Conservation (phyloP, 2,888 invertebrate genomes). For the Agrilus cyanescens region DNA sequence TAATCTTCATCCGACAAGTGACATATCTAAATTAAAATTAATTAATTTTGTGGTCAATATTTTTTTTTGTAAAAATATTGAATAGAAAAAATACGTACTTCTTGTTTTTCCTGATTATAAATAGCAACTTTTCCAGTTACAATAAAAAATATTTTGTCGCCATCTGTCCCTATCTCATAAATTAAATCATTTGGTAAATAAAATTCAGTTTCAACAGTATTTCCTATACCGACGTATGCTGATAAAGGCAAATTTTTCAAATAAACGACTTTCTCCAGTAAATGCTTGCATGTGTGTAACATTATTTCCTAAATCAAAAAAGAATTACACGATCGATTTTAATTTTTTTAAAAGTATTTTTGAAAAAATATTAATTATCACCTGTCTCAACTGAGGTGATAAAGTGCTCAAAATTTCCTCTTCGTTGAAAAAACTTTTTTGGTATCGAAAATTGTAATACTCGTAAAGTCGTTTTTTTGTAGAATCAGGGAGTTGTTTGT, state of each 20-base stretch:
- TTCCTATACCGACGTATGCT: conserved; percentile 41
- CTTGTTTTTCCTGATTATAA: conserved; percentile 46
- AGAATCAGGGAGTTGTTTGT: conserved; percentile 32
- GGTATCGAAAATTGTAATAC: conserved; percentile 33
- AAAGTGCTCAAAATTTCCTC: conserved; percentile 30
- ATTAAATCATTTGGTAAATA: conserved; percentile 50
- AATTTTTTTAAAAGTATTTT: neutral
- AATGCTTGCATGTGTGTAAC: conserved; percentile 41
- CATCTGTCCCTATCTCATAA: conserved; percentile 42
- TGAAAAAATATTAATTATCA: conserved; percentile 7
- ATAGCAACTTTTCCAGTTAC: conserved; percentile 49
- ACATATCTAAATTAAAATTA: conserved; percentile 28
- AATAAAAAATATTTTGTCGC: conserved; percentile 53
- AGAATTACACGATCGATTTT: neutral
- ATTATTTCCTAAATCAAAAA: conserved; percentile 39
- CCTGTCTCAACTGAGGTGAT: conserved; percentile 29
- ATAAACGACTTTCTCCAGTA: conserved; percentile 44
- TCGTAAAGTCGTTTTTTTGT: conserved; percentile 29
- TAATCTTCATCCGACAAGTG: conserved; percentile 37
- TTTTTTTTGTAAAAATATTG: neutral
- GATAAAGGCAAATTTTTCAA: conserved; percentile 39
- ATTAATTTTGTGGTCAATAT: neutral
- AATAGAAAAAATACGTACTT: conserved; percentile 31
- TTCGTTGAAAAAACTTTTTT: conserved; percentile 32
- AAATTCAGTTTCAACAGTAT: conserved; percentile 42